Evolutionary conservation across 2,888 invertebrate genomes (phyloP).

Genomic region (Cantharis nigra): DNA sequence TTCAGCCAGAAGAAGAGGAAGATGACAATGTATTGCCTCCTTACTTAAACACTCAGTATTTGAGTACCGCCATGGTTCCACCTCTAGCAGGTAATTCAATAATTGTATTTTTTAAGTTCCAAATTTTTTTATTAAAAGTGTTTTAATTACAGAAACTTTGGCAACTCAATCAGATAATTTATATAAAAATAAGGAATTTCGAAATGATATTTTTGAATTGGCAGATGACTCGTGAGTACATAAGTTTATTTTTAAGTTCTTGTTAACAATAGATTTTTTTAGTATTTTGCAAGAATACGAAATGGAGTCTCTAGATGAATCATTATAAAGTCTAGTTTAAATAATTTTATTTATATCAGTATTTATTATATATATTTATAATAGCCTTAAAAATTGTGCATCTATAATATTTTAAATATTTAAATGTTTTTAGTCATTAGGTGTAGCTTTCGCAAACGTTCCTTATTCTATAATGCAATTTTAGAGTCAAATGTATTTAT

Average conservation of each 20-base stretch:
- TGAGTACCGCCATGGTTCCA: constrained; percentile 53
- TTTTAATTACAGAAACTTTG: constrained; percentile 41
- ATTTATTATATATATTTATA: neutral
- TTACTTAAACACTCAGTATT: constrained; percentile 73
- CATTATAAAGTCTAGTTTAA: constrained; percentile 12
- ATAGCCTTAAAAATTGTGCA: neutral
- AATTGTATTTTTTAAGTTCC: neutral
- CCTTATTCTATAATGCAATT: neutral
- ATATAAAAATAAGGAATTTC: constrained; percentile 47
- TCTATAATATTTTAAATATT: neutral
- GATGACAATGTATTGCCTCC: constrained; percentile 73
- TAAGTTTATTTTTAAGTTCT: neutral
- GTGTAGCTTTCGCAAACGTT: neutral
- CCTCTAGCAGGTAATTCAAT: constrained; percentile 45
- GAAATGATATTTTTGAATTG: constrained; percentile 49
- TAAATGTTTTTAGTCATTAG: neutral
- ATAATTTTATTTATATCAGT: neutral
- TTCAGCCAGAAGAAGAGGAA: constrained; percentile 55
- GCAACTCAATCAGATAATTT: constrained; percentile 45
- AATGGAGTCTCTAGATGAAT: constrained; percentile 46
- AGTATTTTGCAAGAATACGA: constrained; percentile 49
- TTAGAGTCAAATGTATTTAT: neutral
- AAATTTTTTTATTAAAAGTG: neutral
- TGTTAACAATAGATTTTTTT: constrained; percentile 26
- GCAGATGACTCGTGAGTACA: constrained; percentile 40